phyloP scores from a whole-genome alignment of 2,888 invertebrate species.

The Scaptomyza parva region DNA sequence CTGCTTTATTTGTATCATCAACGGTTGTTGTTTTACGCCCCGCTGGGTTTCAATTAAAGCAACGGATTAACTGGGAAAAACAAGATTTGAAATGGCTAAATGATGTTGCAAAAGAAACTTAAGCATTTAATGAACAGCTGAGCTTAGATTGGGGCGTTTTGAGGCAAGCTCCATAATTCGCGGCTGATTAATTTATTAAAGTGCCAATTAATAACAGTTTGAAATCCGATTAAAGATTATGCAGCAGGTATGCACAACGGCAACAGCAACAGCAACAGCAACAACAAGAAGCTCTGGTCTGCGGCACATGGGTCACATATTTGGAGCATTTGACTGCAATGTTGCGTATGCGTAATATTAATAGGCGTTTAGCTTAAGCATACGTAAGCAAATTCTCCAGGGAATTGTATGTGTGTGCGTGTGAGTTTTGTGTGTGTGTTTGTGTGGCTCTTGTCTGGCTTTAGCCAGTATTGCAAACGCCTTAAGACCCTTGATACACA shows the following conservation, averaged over 20 bases:
- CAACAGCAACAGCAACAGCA: conserved; percentile 14
- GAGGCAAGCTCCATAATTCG: conserved; percentile 46
- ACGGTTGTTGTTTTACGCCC: conserved; percentile 27
- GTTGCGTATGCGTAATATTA: conserved; percentile 71
- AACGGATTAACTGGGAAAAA: conserved; percentile 32
- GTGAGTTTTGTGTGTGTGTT: conserved; percentile 1
- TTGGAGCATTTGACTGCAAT: conserved; percentile 51
- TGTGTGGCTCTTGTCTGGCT: conserved; percentile 31
- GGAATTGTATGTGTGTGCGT: neutral
- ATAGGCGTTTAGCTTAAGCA: conserved; percentile 53
- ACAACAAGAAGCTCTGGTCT: too few relatives aligned
- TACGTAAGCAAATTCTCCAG: conserved; percentile 41
- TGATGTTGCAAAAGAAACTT: conserved; percentile 36
- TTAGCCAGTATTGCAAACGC: conserved; percentile 59
- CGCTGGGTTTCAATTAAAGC: conserved; percentile 53
- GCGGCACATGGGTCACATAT: conserved; percentile 53
- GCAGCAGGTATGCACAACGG: conserved; percentile 14
- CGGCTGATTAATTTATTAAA: conserved; percentile 68
- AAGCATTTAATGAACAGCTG: neutral
- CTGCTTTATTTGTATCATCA: conserved; percentile 45
- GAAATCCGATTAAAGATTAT: conserved; percentile 37
- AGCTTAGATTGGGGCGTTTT: conserved; percentile 27
- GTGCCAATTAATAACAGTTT: conserved; percentile 54
- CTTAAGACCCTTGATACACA: conserved; percentile 41
- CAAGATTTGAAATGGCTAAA: conserved; percentile 20